Base-by-base conservation (phyloP, 2,888 invertebrate species). In the Hydraecia micacea region DNA sequence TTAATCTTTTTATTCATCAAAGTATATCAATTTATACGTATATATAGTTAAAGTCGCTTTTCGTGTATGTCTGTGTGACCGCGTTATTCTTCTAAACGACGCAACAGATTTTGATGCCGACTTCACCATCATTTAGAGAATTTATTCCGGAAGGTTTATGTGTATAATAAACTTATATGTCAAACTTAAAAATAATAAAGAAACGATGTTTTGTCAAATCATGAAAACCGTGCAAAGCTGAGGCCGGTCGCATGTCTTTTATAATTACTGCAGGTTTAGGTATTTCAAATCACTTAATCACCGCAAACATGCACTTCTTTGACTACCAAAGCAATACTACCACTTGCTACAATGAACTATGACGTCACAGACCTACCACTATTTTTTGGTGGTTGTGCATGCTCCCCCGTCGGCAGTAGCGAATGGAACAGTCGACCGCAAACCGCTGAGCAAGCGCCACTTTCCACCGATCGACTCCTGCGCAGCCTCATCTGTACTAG, bases 401-500 rank as follows among this genome's bases (percentile, higher is more conserved):
- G 83, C 78, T 77, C 70, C 75, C 84, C 80, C 76, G 72, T 69
- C 83, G n/a, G 32, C 81, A 74, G 49, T 76, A 81, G 80, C 83
- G 82, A 70, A 63, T 67, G 80, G 80, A 86, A 73, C 91, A 93
- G 92, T 93, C 90, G 89, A 87, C 85, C 88, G 90, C 89, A 83
- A 89, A 89, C 90, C 90, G 81, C 88, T 83, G 90, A 90, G 91
- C 91, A 85, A 86, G 84, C 90, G 89, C 88, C 90, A 91, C 91
- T 92, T 91, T 91, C 86, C 80, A 79, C 76, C 79, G 79, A 83
- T 66, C 87, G 79, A 88, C 89, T 87, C 89, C 82, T 79, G 88
- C 90, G 91, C 90, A 87, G 75, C 86, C 85, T 81, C 84, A 79
- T 77, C 81, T 83, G 84, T 88, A 77, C 36, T 87, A 81, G 21